These are phyloP conservation scores for Cheilosia urbana DNA, from an alignment of 2,888 invertebrate genomes.

Conservation along the genomic window DNA sequence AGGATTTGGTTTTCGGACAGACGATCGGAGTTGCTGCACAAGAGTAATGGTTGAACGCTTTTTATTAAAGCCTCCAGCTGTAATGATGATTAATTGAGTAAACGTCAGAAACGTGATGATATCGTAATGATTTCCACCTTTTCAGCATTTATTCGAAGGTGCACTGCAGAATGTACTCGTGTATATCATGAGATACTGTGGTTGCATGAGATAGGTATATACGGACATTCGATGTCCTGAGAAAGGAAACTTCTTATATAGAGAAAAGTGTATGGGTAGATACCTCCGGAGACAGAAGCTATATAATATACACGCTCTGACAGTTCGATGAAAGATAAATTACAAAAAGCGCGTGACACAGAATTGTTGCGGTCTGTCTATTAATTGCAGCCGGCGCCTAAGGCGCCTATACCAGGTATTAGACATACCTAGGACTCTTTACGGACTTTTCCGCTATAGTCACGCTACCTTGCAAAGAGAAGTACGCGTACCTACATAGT, in stretches of 20 bases:
- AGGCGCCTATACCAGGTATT: conserved; percentile 28
- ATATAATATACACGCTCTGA: conserved; percentile 11
- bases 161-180: neutral
- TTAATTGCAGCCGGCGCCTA: conserved; percentile 62
- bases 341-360: conserved; percentile 61
- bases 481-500: neutral
- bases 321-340: conserved; percentile 66
- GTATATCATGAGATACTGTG: neutral
- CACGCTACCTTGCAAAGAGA: conserved; percentile 3
- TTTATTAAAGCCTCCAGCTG: conserved; percentile 72
- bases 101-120: conserved; percentile 84
- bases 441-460: neutral
- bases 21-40: conserved; percentile 30
- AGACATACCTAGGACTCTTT: conserved; percentile 7
- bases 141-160: conserved; percentile 1
- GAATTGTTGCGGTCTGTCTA: conserved; percentile 58
- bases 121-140: conserved; percentile 80
- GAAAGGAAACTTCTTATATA: neutral
- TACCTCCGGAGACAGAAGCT: neutral
- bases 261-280: neutral
- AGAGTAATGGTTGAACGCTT: conserved; percentile 61
- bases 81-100: conserved; percentile 83
- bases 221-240: neutral
- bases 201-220: neutral
- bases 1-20: conserved; percentile 47